A percentile compares a stretch with the other conserved stretches of the same genome.
phyloP scores from a whole-genome alignment of 2,797 vertebrate genomes.

The Synanceia verrucosa region DNA sequence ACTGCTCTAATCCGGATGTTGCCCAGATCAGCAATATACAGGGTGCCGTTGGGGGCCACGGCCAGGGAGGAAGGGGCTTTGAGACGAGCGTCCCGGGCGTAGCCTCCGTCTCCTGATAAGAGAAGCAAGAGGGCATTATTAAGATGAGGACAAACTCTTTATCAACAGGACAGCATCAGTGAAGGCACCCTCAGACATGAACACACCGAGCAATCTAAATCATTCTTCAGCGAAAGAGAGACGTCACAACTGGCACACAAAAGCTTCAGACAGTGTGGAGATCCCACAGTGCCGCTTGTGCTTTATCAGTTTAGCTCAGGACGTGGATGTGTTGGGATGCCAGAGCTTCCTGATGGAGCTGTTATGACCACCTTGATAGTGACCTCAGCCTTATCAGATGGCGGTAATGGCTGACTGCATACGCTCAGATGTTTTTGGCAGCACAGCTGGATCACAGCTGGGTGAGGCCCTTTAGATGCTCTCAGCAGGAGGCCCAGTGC shows the following conservation, averaged over 20 bases:
- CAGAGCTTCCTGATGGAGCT: conserved; percentile 40
- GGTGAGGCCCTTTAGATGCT: conserved; percentile 74
- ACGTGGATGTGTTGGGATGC: conserved; percentile 47
- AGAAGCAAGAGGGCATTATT: conserved; percentile 26
- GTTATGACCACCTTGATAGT: conserved; percentile 69
- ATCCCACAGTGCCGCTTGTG: conserved; percentile 39
- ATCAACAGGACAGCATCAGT: conserved; percentile 12
- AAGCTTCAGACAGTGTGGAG: conserved; percentile 32
- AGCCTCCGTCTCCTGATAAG: conserved; percentile 90
- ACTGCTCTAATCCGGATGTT: conserved; percentile 93
- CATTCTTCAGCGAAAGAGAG: conserved; percentile 6
- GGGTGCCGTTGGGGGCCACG: conserved; percentile 90
- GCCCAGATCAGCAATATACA: conserved; percentile 93
- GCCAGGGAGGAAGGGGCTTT: conserved; percentile 94
- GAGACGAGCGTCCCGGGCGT: conserved; percentile 93
- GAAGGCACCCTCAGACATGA: not conserved
- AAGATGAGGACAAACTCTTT: conserved; percentile 24
- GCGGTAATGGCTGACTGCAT: conserved; percentile 54
- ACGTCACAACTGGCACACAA: conserved; percentile 12
- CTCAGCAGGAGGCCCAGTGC: conserved; percentile 63
- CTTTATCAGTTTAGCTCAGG: conserved; percentile 72
- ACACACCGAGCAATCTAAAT: conserved; percentile 30
- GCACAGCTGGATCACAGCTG: conserved; percentile 56
- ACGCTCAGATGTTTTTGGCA: conserved; percentile 61
- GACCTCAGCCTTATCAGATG: conserved; percentile 70